Conservation (phyloP, 2,888 invertebrate species). For the Latrodectus hesperus region DNA sequence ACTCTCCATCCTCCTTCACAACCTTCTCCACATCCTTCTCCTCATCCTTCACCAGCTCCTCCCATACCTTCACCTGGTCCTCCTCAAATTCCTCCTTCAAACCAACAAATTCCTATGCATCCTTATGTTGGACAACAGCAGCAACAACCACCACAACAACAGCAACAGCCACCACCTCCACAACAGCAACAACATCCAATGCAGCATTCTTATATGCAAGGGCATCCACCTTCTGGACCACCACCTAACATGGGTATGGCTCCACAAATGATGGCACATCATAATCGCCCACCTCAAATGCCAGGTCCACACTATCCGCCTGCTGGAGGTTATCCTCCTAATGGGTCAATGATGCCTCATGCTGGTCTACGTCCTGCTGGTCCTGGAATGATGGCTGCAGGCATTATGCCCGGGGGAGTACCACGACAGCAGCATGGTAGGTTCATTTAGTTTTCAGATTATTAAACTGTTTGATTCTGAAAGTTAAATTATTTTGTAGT, state of each 20-base stretch:
- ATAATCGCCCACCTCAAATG: conserved; percentile 42
- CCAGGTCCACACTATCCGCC: conserved; percentile 57
- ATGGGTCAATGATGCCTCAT: conserved; percentile 63
- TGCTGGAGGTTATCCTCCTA: conserved; percentile 53
- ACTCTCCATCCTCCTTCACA: conserved; percentile 60
- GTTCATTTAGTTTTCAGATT: background rate
- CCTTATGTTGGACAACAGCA: conserved; percentile 30
- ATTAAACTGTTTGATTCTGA: no score
- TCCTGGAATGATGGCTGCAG: conserved; percentile 53
- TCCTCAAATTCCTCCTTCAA: conserved; percentile 33
- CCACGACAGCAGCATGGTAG: conserved; percentile 57
- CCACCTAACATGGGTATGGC: conserved; percentile 46
- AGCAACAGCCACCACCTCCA: background rate
- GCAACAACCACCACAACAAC: conserved; percentile 18
- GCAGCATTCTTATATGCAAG: conserved; percentile 51
- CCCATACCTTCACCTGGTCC: conserved; percentile 63
- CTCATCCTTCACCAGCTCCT: conserved; percentile 27
- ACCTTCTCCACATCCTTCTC: conserved; percentile 64
- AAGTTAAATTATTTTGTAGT: no score
- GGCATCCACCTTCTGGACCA: conserved; percentile 43
- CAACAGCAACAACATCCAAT: conserved; percentile 33
- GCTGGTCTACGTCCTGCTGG: conserved; percentile 49
- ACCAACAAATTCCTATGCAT: conserved; percentile 48
- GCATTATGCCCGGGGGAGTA: conserved; percentile 54
- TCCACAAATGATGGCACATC: conserved; percentile 60